A percentile compares a stretch with the other conserved stretches of the same genome.
phyloP scores from a whole-genome alignment of 2,888 invertebrate species.

The Podabrus alpinus region DNA sequence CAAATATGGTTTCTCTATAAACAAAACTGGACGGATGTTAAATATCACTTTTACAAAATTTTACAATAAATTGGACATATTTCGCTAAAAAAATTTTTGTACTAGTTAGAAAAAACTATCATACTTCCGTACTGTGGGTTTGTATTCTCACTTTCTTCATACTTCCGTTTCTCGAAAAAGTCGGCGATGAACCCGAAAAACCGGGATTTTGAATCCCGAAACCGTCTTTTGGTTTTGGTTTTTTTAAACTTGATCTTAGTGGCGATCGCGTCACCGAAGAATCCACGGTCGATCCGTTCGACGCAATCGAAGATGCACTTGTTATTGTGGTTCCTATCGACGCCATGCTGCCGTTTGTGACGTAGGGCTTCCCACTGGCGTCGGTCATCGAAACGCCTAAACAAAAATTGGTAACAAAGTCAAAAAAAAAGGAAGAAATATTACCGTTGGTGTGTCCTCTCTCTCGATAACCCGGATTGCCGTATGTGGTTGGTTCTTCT shows the following conservation, averaged over 20 bases:
- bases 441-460: slow-evolving; percentile 57
- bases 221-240: slow-evolving; percentile 71
- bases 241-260: slow-evolving; percentile 81
- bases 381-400: slow-evolving; percentile 80
- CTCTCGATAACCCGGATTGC: slow-evolving; percentile 86
- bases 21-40: background rate
- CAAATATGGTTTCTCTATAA: slow-evolving; percentile 17
- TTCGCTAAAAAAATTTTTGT: background rate
- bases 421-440: slow-evolving; percentile 9
- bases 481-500: slow-evolving; percentile 73
- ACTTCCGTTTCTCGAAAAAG: slow-evolving; percentile 81
- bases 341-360: slow-evolving; percentile 49
- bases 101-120: background rate
- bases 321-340: slow-evolving; percentile 77
- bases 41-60: slow-evolving; percentile 21
- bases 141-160: slow-evolving; percentile 91
- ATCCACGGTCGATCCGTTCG: slow-evolving; percentile 58
- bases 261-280: slow-evolving; percentile 63
- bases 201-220: slow-evolving; percentile 87
- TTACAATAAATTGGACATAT: background rate
- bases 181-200: slow-evolving; percentile 82
- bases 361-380: slow-evolving; percentile 83
- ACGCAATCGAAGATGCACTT: slow-evolving; percentile 42
- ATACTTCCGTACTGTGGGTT: slow-evolving; percentile 87
- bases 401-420: slow-evolving; percentile 10